Percentiles rank a stretch among this genome's conserved stretches.
These are phyloP conservation scores for Spatulosminthurus flaviceps DNA, from an alignment of 2,888 invertebrate species.

Conservation along the genomic window DNA sequence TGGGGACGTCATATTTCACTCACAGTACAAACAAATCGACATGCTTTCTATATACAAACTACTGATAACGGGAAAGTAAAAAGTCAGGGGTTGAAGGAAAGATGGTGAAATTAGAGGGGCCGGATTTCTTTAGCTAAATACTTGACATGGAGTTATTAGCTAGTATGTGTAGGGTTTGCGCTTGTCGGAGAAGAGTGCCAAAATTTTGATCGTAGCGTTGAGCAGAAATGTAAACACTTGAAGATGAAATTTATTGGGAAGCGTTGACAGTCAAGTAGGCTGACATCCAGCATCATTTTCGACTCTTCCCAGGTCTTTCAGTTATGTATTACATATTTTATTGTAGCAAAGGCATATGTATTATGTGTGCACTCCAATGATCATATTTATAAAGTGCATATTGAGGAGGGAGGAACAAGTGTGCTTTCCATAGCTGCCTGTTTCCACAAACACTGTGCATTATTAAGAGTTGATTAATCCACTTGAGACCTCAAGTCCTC, in stretches of 20 bases:
- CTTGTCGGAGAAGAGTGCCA: background rate
- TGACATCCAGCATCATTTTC: background rate
- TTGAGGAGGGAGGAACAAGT: constrained; percentile 19
- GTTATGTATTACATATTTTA: no score
- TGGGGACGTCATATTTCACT: no score
- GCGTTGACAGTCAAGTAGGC: background rate
- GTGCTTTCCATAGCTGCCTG: background rate
- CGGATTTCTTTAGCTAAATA: no score
- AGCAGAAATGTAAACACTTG: constrained; percentile 16
- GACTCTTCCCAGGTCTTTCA: background rate
- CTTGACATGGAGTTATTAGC: no score
- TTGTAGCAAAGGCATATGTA: background rate
- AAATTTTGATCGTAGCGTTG: background rate
- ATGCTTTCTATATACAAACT: no score
- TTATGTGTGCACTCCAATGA: background rate
- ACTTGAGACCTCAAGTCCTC: constrained; percentile 37
- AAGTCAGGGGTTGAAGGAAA: no score
- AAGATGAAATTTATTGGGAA: constrained; percentile 10
- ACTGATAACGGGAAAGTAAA: no score
- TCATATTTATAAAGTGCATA: constrained; percentile 17
- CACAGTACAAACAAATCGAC: no score
- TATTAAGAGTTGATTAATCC: constrained; percentile 39
- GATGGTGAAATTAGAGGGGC: no score
- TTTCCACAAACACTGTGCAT: constrained; percentile 18
- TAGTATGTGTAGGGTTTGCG: background rate